Base-by-base conservation (phyloP, 2,888 invertebrate species). In the Orthosia incerta region DNA sequence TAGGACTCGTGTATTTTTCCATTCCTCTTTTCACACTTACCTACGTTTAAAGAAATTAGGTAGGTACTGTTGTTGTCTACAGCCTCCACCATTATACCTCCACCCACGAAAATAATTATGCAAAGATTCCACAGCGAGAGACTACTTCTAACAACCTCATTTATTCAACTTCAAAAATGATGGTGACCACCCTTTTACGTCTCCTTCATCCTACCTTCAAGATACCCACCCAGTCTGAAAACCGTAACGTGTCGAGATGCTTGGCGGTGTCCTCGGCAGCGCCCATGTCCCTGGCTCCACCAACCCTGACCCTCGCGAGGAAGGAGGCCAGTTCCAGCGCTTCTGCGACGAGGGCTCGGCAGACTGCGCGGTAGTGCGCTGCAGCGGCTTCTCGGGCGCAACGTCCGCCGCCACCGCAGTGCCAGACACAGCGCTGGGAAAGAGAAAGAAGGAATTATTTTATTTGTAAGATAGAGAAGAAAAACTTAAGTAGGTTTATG, bases 331-430 rank as follows among this genome's bases (percentile, higher is more conserved):
- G 97, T 95, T 99, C 99, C 79, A 98, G 95, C 71, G 99, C 98
- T 95, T 99, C 99, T 26, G 98, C 98, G 77, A 99, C 98, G 86
- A 99, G 97, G 74, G 99, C 99, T 78, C 99, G 97, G 93, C 99
- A 98, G 70, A 99, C 99, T 76, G 99, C 99, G 91, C 98, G 98
- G 96, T 99, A 99, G 95, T 99, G 98, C 64, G 97, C 96, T 84
- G 98, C 98, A 0, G 98, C 98, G 73, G 97, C 97, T 79, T 97
- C 96, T 81, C 97, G 93, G 12, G 94, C 94, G 83, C 93, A 89
- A 7, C 95, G 93, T 7, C 95, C 95, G 73, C 95, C 89, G 64
- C 95, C 95, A 65, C 95, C 95, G 88, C 95, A 96, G 86, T 95
- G 95, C 96, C 95, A 95, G 12, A 95, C 92, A 86, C 96, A 96